Evolutionary conservation across 92 coral and sea anemone genomes (phyloP).

Genomic region (Muricea muricata): DNA sequence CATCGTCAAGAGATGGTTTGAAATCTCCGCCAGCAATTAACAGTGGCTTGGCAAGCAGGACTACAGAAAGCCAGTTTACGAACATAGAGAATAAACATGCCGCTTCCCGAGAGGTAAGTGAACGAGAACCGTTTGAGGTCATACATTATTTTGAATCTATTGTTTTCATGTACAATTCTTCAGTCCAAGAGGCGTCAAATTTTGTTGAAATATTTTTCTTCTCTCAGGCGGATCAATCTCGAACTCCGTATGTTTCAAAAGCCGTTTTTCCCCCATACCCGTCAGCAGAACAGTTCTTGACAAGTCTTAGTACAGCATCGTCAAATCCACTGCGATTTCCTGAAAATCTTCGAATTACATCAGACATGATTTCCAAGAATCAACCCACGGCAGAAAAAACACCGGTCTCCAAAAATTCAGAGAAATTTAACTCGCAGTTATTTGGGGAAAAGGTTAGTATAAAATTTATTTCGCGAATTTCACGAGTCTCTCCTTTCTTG

Average conservation of each 20-base stretch:
- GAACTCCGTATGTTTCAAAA: not conserved
- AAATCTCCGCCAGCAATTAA: slow-evolving; percentile 60
- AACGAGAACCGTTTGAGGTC: too few relatives aligned
- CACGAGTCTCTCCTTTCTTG: too few relatives aligned
- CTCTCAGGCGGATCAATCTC: not conserved
- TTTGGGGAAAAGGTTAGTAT: too few relatives aligned
- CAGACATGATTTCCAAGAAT: not conserved
- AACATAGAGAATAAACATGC: not conserved
- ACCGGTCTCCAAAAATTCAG: not conserved
- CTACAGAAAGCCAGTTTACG: slow-evolving; percentile 14
- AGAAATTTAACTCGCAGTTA: too few relatives aligned
- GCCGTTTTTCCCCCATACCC: not conserved
- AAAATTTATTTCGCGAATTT: too few relatives aligned
- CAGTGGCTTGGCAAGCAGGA: slow-evolving; percentile 44
- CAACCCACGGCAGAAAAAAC: not conserved
- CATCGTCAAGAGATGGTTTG: slow-evolving; percentile 67
- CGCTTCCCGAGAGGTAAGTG: not conserved
- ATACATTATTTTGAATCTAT: too few relatives aligned
- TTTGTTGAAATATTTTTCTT: too few relatives aligned
- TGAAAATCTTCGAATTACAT: not conserved
- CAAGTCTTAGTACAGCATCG: not conserved
- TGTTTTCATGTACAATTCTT: too few relatives aligned
- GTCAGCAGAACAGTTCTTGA: slow-evolving; percentile 12
- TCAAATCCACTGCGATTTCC: not conserved
- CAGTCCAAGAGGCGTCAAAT: too few relatives aligned